Base-by-base conservation (phyloP, 2,797 vertebrate species). In the Yasuhikotakia modesta region DNA sequence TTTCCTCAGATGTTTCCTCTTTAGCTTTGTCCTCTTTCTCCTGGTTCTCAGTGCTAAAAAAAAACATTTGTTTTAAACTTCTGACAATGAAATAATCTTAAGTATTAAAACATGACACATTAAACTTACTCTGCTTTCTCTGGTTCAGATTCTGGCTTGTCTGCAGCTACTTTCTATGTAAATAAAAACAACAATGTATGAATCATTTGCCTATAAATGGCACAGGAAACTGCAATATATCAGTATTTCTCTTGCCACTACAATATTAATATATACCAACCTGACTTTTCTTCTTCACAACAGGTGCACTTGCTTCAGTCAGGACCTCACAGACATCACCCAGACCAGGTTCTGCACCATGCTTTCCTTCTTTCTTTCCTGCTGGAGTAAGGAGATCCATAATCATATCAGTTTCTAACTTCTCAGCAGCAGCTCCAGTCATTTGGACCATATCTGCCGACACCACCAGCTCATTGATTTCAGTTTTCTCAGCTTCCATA, bases 91-190 rank as follows among this genome's bases (percentile, higher is more conserved):
- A 66, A 67, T 46, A 0, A 45, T 7, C 39, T 46, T 16, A 22
- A 46, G 16, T 43, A 5, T 11, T 61, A 79, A 57, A 57, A 46
- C 24, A 22, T 5, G 24, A 24, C 13, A 35, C 12, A 68, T 46
- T 1, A 24, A 55, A 96, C 98, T 97, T 93, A 99, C 98, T 98
- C 98, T 11, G 96, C 95, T 87, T 99, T 99, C 89, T 99, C 97
- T 2, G 93, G 86, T 88, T 95, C 95, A 4, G 87, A 89, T 91
- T 97, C 88, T 14, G 91, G 84, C 21, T 91, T 88, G 79, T 94
- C 95, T 84, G 92, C 88, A 64, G 92, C 88, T 88, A 95, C 91
- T 86, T 90, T 93, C 93, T 94, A 88, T 83, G 75, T 74, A 14
- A 43, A 82, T 17, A 66, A 52, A 76, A 66, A 65, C 48, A 43